Evolutionary conservation across 2,797 vertebrate species (phyloP).

Genomic region (Monodelphis domestica): DNA sequence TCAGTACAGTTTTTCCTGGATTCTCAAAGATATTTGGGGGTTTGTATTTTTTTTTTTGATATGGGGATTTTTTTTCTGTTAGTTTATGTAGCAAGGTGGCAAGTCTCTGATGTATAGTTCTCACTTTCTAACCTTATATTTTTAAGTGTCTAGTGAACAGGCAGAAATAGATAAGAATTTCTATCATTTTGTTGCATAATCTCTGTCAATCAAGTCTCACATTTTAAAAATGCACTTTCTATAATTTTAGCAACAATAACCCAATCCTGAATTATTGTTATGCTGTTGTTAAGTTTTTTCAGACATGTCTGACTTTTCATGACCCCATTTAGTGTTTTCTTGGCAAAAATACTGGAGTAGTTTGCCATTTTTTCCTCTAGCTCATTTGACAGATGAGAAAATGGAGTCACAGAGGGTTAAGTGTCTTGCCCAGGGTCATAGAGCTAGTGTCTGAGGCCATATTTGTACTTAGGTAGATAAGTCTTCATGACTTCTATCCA

Average conservation of each 20-base stretch:
- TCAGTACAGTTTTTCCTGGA: neutral
- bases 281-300: too few species aligned
- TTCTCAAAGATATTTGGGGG: neutral
- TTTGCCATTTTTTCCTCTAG: too few species aligned
- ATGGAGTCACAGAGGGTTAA: too few species aligned
- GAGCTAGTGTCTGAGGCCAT: too few species aligned
- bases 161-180: neutral
- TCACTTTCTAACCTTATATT: neutral
- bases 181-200: neutral
- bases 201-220: neutral
- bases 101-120: neutral
- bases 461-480: too few species aligned
- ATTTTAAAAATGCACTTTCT: neutral
- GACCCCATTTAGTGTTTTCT: too few species aligned
- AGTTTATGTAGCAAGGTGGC: neutral
- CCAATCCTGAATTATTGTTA: neutral
- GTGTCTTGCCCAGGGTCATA: too few species aligned
- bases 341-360: too few species aligned
- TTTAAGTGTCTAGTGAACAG: neutral
- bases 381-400: too few species aligned
- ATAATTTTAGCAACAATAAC: neutral
- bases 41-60: neutral
- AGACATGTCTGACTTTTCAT: too few species aligned
- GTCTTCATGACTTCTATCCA: too few species aligned
- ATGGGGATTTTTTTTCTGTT: neutral